These are phyloP conservation scores for Columba livia DNA, from an alignment of 2,113 vertebrate genomes.

Conservation along the genomic window DNA sequence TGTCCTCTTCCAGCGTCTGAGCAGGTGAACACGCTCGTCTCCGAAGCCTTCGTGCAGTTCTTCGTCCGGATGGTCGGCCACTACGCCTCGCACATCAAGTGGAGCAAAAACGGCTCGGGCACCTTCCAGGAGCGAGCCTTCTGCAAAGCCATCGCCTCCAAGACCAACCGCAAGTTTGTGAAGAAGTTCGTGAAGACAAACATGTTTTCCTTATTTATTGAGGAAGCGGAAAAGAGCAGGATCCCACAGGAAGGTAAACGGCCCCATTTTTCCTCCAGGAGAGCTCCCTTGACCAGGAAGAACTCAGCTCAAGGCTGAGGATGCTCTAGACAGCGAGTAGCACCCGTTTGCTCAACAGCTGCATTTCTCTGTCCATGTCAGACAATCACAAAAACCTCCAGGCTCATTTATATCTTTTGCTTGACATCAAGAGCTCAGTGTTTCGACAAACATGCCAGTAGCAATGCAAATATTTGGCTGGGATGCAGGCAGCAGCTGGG, in stretches of 20 bases:
- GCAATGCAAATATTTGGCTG: constrained; percentile 1
- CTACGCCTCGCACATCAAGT: constrained; percentile 79
- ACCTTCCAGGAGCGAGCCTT: constrained; percentile 86
- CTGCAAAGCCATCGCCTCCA: constrained; percentile 86
- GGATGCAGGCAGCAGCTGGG: neutral
- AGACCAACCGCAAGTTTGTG: constrained; percentile 81
- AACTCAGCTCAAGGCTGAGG: neutral
- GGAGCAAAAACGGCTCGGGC: constrained; percentile 17
- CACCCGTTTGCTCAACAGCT: neutral
- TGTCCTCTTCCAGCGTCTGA: constrained; percentile 76
- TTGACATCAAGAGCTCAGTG: neutral
- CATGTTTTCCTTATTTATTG: constrained; percentile 95
- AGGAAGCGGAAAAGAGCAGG: constrained; percentile 87
- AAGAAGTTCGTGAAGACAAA: constrained; percentile 92
- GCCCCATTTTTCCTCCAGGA: accelerated
- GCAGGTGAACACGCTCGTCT: constrained; percentile 86
- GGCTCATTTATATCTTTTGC: neutral
- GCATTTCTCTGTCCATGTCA: neutral
- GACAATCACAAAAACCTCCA: neutral
- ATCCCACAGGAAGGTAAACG: constrained; percentile 82
- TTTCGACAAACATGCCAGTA: neutral
- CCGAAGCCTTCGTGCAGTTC: constrained; percentile 88
- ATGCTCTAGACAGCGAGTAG: neutral
- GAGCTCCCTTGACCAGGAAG: neutral
- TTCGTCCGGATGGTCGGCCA: constrained; percentile 89